A percentile compares a stretch with the other conserved stretches of the same genome.
Conservation (phyloP, 2,797 vertebrate species). For the Coilia nasus region DNA sequence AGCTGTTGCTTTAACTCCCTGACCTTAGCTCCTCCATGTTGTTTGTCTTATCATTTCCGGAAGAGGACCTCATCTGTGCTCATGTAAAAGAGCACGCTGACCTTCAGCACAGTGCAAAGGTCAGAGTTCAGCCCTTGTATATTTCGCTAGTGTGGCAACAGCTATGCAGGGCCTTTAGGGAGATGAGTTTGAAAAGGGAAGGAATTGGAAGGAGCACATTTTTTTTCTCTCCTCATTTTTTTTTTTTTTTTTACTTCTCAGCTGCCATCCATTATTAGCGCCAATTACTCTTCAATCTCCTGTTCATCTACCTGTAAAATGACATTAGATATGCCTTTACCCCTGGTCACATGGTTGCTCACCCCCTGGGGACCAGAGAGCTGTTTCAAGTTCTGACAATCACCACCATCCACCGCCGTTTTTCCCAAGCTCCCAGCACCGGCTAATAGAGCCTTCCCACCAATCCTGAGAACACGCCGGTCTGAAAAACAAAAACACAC, state of each 20-base stretch:
- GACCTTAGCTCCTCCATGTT: slow-evolving; percentile 75
- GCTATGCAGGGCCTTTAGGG: slow-evolving; percentile 54
- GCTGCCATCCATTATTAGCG: slow-evolving; percentile 80
- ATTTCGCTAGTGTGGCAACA: slow-evolving; percentile 66
- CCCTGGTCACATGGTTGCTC: slow-evolving; percentile 59
- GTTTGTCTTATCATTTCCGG: slow-evolving; percentile 82
- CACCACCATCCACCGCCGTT: background rate
- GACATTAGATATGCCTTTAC: slow-evolving; percentile 80
- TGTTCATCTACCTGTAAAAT: slow-evolving; percentile 83
- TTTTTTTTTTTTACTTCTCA: slow-evolving; percentile 36
- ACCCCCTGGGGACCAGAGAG: background rate
- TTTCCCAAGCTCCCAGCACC: background rate
- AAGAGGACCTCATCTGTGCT: slow-evolving; percentile 77
- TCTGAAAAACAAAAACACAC: slow-evolving; percentile 42
- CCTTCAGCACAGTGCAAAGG: slow-evolving; percentile 76
- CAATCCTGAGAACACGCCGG: background rate
- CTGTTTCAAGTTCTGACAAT: slow-evolving; percentile 17
- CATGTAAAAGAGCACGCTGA: slow-evolving; percentile 78
- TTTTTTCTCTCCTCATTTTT: slow-evolving; percentile 37
- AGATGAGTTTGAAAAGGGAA: slow-evolving; percentile 31
- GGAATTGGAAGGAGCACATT: slow-evolving; percentile 58
- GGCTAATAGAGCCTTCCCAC: slow-evolving; percentile 3
- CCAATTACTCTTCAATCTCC: slow-evolving; percentile 80
- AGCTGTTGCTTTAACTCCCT: slow-evolving; percentile 83
- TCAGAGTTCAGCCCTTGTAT: slow-evolving; percentile 77